Evolutionary conservation across 2,797 vertebrate species (phyloP).

Genomic region (Rhinogobio ventralis): DNA sequence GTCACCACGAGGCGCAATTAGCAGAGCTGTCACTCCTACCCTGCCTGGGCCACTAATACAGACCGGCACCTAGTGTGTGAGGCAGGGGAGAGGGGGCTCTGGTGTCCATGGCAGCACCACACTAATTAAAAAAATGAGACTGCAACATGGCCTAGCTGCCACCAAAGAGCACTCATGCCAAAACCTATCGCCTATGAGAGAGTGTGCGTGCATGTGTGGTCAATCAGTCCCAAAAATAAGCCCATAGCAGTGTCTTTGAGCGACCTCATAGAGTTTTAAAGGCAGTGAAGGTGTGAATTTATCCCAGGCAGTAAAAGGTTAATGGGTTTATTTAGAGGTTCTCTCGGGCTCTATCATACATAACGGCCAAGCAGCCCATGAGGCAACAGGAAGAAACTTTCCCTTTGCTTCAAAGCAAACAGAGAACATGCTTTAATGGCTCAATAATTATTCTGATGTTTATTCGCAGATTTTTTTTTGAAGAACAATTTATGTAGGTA

Average conservation of each 20-base stretch:
- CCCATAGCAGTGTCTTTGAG: slow-evolving; percentile 35
- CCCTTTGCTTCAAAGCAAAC: background rate
- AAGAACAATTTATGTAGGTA: too few species aligned
- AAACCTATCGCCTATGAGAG: slow-evolving; percentile 44
- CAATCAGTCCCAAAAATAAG: slow-evolving; percentile 37
- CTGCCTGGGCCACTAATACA: slow-evolving; percentile 88
- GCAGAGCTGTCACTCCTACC: slow-evolving; percentile 87
- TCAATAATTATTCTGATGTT: background rate
- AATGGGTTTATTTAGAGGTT: slow-evolving; percentile 74
- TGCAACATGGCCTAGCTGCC: slow-evolving; percentile 56
- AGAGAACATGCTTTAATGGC: background rate
- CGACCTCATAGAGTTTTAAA: slow-evolving; percentile 39
- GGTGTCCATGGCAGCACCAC: slow-evolving; percentile 82
- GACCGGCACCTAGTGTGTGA: slow-evolving; percentile 75
- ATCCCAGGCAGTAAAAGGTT: slow-evolving; percentile 67
- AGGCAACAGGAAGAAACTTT: background rate
- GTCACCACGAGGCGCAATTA: slow-evolving; percentile 88
- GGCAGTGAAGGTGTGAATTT: slow-evolving; percentile 70
- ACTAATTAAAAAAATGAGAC: slow-evolving; percentile 93
- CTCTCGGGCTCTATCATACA: slow-evolving; percentile 41
- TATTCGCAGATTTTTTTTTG: background rate
- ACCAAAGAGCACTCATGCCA: slow-evolving; percentile 48
- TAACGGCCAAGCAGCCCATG: background rate
- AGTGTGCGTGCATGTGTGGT: background rate
- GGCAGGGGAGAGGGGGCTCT: slow-evolving; percentile 52